These are phyloP conservation scores for Prinia subflava DNA, from an alignment of 2,113 vertebrate genomes.

Conservation along the genomic window DNA sequence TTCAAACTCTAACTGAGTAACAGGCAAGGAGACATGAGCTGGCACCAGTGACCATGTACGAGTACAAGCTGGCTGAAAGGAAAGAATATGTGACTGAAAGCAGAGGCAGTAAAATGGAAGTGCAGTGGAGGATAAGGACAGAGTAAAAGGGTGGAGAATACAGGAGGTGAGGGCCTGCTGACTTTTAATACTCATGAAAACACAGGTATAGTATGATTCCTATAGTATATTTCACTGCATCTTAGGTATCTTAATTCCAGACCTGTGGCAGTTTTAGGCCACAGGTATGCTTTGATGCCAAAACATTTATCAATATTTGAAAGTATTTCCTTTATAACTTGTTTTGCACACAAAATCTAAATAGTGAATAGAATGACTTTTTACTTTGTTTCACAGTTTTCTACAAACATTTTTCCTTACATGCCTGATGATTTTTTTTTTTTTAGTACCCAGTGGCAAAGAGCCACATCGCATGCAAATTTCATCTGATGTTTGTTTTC, in stretches of 20 bases:
- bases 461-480: not conserved
- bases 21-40: not conserved
- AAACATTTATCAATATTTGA: not conserved
- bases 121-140: not conserved
- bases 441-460: not conserved
- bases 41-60: fast-evolving
- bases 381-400: not conserved
- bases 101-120: not conserved
- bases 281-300: not conserved
- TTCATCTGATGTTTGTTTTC: not conserved
- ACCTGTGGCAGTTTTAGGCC: not conserved
- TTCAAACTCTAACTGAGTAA: not conserved
- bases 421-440: not conserved
- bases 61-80: not conserved
- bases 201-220: not conserved
- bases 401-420: not conserved
- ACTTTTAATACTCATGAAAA: not conserved
- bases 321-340: not conserved
- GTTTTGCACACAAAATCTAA: not conserved
- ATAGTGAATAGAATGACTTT: not conserved
- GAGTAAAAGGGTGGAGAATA: not conserved
- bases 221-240: not conserved
- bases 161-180: not conserved
- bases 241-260: not conserved
- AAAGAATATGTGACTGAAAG: not conserved